Conservation (phyloP, 1,140 invertebrate genomes). For the Zaprionus nigranus region DNA sequence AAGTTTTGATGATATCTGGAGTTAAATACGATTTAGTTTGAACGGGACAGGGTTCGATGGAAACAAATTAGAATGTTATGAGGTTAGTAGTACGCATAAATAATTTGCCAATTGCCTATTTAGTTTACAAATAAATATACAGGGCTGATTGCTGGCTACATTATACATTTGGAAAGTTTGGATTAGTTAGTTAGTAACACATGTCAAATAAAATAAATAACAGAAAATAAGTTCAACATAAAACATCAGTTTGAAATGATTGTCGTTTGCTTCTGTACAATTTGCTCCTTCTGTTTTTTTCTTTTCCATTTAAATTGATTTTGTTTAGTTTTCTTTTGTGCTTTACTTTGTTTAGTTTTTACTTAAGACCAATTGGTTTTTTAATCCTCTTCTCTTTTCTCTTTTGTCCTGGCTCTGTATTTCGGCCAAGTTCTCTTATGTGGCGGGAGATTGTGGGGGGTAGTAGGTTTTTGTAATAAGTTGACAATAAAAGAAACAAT, state of each 20-base stretch:
- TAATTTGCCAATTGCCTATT: slow-evolving; percentile 56
- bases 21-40: slow-evolving; percentile 8
- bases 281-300: slow-evolving; percentile 30
- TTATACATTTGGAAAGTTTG: slow-evolving; percentile 11
- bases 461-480: slow-evolving; percentile 24
- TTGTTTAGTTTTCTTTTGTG: slow-evolving; percentile 59
- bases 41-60: background rate
- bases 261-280: slow-evolving; percentile 49
- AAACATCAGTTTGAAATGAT: slow-evolving; percentile 28
- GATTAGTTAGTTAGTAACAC: slow-evolving; percentile 19
- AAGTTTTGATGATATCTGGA: slow-evolving; percentile 22
- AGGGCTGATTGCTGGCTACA: slow-evolving; percentile 31
- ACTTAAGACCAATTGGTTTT: slow-evolving; percentile 75
- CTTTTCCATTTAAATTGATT: slow-evolving; percentile 40
- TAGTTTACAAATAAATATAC: slow-evolving; percentile 38
- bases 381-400: slow-evolving; percentile 84
- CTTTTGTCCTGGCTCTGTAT: slow-evolving; percentile 28
- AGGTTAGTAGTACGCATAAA: slow-evolving; percentile 46
- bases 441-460: slow-evolving; percentile 27
- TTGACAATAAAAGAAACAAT: background rate
- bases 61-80: slow-evolving; percentile 41
- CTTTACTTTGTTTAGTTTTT: slow-evolving; percentile 46
- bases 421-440: slow-evolving; percentile 49
- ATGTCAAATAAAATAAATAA: slow-evolving; percentile 6
- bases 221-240: slow-evolving; percentile 20